Percentiles rank a stretch among this genome's conserved stretches.
phyloP scores from a whole-genome alignment of 2,888 invertebrate genomes.

The Polyploca ridens region DNA sequence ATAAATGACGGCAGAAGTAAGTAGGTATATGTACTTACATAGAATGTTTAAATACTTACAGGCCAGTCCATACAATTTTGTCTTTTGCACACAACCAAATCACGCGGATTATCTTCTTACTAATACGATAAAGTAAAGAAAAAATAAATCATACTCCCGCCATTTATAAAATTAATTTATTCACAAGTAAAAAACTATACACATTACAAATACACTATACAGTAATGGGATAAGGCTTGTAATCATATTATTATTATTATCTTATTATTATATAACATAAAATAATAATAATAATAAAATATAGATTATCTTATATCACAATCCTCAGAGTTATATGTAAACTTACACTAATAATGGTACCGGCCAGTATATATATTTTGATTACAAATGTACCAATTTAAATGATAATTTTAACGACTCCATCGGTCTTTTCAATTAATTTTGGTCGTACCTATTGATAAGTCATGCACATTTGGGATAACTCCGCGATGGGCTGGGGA shows the following conservation, averaged over 20 bases:
- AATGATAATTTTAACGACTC: no score
- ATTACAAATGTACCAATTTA: constrained; percentile 26
- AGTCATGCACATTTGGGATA: no score
- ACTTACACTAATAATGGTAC: constrained; percentile 55
- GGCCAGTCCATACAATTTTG: not conserved
- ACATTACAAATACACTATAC: constrained; percentile 28
- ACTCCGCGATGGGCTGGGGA: no score
- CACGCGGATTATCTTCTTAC: not conserved
- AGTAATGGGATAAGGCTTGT: constrained; percentile 39
- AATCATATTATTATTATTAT: constrained; percentile 16
- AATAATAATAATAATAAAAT: constrained; percentile 35
- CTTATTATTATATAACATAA: not conserved
- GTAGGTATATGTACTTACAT: not conserved
- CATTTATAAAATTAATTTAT: constrained; percentile 13
- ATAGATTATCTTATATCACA: constrained; percentile 73
- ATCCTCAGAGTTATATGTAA: constrained; percentile 58
- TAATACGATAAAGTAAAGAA: not conserved
- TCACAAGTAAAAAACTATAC: constrained; percentile 28
- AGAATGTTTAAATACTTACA: not conserved
- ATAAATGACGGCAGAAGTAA: constrained; percentile 5
- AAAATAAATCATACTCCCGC: not conserved
- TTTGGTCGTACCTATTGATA: no score
- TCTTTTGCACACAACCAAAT: not conserved
- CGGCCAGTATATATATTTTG: constrained; percentile 36
- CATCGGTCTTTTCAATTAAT: no score